phyloP scores from a whole-genome alignment of 2,113 vertebrate species.

The Colius striatus region DNA sequence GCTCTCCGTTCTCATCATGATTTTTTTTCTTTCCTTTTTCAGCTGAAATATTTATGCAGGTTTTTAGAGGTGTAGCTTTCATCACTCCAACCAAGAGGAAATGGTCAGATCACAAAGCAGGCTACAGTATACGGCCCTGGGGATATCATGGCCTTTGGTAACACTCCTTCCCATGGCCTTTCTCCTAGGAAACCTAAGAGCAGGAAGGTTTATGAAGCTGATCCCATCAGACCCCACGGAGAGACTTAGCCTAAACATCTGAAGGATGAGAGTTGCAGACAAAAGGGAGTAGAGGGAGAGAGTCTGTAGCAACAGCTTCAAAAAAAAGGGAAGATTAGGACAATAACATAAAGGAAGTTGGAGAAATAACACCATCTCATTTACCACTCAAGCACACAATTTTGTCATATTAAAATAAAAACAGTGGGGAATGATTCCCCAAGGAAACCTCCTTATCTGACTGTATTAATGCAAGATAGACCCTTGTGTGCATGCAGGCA shows the following conservation, averaged over 20 bases:
- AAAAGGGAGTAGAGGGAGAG: not conserved
- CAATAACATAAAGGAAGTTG: constrained; percentile 23
- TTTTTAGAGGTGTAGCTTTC: constrained; percentile 57
- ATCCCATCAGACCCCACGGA: constrained; percentile 40
- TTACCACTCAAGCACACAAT: constrained; percentile 41
- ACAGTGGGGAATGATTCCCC: constrained; percentile 34
- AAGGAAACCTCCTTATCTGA: constrained; percentile 50
- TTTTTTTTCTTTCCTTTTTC: not conserved
- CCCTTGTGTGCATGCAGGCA: not conserved
- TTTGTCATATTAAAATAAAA: constrained; percentile 61
- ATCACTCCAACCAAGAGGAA: constrained; percentile 49
- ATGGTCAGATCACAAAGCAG: constrained; percentile 39
- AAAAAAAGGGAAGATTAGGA: constrained; percentile 31
- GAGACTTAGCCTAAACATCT: constrained; percentile 62
- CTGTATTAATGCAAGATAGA: constrained; percentile 45
- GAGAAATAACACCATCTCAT: constrained; percentile 55
- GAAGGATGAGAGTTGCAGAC: not conserved
- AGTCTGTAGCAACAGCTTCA: constrained; percentile 45
- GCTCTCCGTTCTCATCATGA: not conserved
- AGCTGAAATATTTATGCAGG: constrained; percentile 40
- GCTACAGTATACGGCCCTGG: constrained; percentile 45
- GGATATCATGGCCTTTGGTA: constrained; percentile 39
- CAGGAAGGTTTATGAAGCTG: constrained; percentile 46
- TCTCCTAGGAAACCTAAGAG: constrained; percentile 37
- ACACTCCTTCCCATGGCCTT: constrained; percentile 53